Percentiles rank a stretch among this genome's conserved stretches.
These are phyloP conservation scores for Temnothorax rugatulus DNA, from an alignment of 2,888 invertebrate species.

Conservation along the genomic window DNA sequence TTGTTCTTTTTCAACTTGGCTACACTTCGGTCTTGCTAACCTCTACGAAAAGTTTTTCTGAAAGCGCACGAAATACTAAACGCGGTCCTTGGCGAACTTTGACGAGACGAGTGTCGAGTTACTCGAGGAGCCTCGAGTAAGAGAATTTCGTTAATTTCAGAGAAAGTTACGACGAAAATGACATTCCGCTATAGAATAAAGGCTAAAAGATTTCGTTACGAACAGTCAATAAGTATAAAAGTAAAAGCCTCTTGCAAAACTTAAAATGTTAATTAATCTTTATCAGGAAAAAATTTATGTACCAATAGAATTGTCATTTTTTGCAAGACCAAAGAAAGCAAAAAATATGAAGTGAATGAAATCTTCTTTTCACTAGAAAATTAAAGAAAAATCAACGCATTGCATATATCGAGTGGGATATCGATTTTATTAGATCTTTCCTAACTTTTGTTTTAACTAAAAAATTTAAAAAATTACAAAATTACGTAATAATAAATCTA, in stretches of 20 bases:
- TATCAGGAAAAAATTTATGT: not conserved
- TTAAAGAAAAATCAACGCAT: not conserved
- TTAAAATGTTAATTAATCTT: not conserved
- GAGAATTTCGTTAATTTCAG: conserved; percentile 42
- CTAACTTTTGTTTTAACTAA: not conserved
- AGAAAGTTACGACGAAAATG: not conserved
- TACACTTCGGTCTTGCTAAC: not conserved
- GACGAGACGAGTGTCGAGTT: conserved; percentile 3
- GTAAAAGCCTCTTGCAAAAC: not conserved
- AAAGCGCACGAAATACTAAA: conserved; percentile 19
- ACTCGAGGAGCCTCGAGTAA: conserved; percentile 6
- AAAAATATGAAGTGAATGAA: not conserved
- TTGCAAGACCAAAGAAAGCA: not conserved
- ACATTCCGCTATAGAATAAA: not conserved
- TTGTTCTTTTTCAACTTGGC: conserved; percentile 34
- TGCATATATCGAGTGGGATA: not conserved
- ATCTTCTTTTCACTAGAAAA: not conserved
- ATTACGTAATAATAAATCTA: not conserved
- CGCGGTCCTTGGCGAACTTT: not conserved
- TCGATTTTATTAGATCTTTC: not conserved
- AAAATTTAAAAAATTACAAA: conserved; percentile 1
- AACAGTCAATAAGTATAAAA: not conserved
- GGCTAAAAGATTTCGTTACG: conserved; percentile 6
- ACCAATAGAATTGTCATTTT: not conserved
- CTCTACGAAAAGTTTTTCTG: conserved; percentile 19